These are phyloP conservation scores for Matsumyia berberina DNA, from an alignment of 2,888 invertebrate genomes.

Conservation along the genomic window DNA sequence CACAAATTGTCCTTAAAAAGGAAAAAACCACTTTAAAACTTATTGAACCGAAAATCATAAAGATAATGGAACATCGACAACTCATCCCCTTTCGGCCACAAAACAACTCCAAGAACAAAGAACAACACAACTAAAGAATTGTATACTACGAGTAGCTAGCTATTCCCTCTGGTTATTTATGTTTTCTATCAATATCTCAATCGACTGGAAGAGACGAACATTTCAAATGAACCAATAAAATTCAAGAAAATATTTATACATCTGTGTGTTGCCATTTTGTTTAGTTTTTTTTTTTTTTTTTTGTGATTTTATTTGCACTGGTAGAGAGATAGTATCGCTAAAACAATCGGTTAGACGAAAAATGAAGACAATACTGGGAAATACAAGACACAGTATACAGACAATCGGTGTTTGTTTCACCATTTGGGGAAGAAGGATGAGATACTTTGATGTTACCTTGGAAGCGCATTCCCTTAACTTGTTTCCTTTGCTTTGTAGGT, in stretches of 20 bases:
- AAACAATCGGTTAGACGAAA: too few relatives aligned
- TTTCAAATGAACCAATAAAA: constrained; percentile 12
- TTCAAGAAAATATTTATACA: constrained; percentile 28
- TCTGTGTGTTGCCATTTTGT: constrained; percentile 4
- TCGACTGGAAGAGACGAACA: constrained; percentile 27
- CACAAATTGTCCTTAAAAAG: background rate
- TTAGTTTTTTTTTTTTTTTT: too few relatives aligned
- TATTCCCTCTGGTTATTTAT: background rate
- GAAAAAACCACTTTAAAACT: background rate
- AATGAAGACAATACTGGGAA: background rate
- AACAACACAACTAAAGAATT: too few relatives aligned
- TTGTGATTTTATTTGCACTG: constrained; percentile 4
- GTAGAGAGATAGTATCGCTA: background rate
- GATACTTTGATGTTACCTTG: constrained; percentile 21
- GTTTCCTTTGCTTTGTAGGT: constrained; percentile 2
- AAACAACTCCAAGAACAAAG: too few relatives aligned
- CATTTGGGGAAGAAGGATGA: background rate
- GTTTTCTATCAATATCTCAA: constrained; percentile 6
- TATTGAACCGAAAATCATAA: constrained; percentile 2
- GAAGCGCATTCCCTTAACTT: background rate
- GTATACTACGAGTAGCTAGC: background rate
- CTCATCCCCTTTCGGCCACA: too few relatives aligned
- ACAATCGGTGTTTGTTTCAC: background rate
- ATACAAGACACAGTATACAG: background rate
- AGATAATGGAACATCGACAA: constrained; percentile 2